Evolutionary conservation across 2,888 invertebrate genomes (phyloP).

Genomic region (Drosophila mimetica): DNA sequence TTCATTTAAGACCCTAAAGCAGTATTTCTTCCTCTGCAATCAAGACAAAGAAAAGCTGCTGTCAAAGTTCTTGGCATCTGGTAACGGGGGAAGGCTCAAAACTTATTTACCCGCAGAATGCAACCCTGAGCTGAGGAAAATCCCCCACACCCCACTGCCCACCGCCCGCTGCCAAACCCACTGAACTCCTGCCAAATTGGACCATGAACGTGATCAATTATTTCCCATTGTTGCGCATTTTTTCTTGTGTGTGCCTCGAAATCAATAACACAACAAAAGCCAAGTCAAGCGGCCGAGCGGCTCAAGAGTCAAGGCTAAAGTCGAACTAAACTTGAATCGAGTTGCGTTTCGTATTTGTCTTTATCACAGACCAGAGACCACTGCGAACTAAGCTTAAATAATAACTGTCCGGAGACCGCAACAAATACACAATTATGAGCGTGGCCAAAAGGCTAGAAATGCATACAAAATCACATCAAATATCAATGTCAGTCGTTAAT

Average conservation of each 20-base stretch:
- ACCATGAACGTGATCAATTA: slow-evolving; percentile 80
- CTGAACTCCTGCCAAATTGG: slow-evolving; percentile 57
- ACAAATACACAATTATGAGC: slow-evolving; percentile 64
- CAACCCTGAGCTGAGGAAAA: slow-evolving; percentile 31
- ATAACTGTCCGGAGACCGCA: slow-evolving; percentile 65
- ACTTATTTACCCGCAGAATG: slow-evolving; percentile 14
- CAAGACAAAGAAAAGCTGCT: background rate
- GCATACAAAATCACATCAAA: slow-evolving; percentile 68
- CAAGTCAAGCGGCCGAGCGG: slow-evolving; percentile 27
- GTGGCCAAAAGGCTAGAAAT: slow-evolving; percentile 43
- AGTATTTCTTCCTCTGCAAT: background rate
- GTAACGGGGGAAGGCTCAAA: background rate
- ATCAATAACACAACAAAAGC: slow-evolving; percentile 70
- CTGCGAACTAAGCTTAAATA: slow-evolving; percentile 68
- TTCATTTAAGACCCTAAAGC: background rate
- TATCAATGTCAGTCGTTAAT: slow-evolving; percentile 56
- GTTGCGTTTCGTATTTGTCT: slow-evolving; percentile 41
- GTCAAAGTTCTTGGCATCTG: slow-evolving; percentile 14
- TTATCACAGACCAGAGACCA: slow-evolving; percentile 50
- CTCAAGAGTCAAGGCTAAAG: slow-evolving; percentile 70
- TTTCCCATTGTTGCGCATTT: slow-evolving; percentile 73
- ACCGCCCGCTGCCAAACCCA: slow-evolving; percentile 4
- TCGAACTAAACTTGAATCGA: slow-evolving; percentile 41
- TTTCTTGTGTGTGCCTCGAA: slow-evolving; percentile 48
- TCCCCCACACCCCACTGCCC: background rate